Evolutionary conservation across 2,797 vertebrate species (phyloP), one percentile per base, ranked within the genome.

Genomic region (Hyperoplus lanceolatus): DNA sequence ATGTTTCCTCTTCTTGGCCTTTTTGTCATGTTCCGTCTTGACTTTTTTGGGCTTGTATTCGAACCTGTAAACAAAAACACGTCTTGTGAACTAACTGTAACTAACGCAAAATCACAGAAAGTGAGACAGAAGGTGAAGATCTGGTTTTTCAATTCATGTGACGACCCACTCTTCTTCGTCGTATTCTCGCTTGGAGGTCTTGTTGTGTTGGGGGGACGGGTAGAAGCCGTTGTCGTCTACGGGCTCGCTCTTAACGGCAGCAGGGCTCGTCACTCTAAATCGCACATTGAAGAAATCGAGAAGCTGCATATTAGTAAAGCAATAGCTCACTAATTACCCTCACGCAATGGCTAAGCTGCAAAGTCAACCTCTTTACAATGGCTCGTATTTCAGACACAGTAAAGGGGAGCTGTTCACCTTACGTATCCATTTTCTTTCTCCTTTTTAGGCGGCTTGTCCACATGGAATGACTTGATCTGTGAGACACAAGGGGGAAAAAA

Each of bases 351-450:
- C 7, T 48, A 6, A 46, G 8, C 7, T 54, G 21, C 0, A 11
- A 43, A 18, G 54, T 1, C 53, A 43, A 36, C 54, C n/a, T 60
- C 18, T 51, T 14, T 11, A 11, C 4, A 42, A 50, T 13, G 10
- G 43, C 12, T 61, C 29, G 59, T 5, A 39, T 66, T 70, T 50
- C 8, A 79, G 39, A 58, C 3, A 54, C 10, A 39, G 61, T 7
- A 77, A 43, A 69, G 51, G 8, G 1, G 53, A 38, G 21, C 15
- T 46, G 3, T 73, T 87, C 96, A 98, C 97, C 97, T 97, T 60
- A 96, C 94, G 86, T 97, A 98, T 64, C 97, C 97, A 91, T 99
- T 99, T 94, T 98, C 97, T 77, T 97, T 98, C 90, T 98, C 97
- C 79, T 96, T 97, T 93, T 97, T 99, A 79, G 96, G 94, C 94